Base-by-base conservation (phyloP, 1,140 invertebrate species). In the Sinonovacula constricta region DNA sequence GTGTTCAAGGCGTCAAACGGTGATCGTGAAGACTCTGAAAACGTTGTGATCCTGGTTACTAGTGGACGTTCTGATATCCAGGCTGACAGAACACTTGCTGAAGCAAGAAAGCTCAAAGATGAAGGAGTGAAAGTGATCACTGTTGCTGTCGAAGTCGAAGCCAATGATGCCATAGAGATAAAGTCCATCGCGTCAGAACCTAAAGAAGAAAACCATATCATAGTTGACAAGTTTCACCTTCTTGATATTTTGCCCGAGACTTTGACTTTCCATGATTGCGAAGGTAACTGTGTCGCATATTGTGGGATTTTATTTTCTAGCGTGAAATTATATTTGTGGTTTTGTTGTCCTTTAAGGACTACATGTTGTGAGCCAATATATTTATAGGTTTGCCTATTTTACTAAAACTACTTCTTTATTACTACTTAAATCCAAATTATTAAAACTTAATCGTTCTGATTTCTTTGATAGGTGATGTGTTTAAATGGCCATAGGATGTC, bases 51-150 rank as follows among this genome's bases (percentile, higher is more conserved):
- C 15, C 45, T 88, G 28, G 54, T 88, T 4, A 85, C 82, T 26
- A 84, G 82, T 36, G 84, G 86, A 39, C 71, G 81, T 14, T 87
- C 86, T 10, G 83, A 86, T 72, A 80, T 86, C 22, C 83, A 85
- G 69, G 65, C 83, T 12, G 53, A 67, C 62, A 75, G 69, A 45
- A 85, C 82, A 15, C 74, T 85, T 14, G 76, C 81, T 0, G 83
- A 86, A 70, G 86, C 86, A 28, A 63, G 75, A 60, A 14, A 12
- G 18, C 72, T 80, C 0, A 62, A 78, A 34, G 49, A n/a, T 14
- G 30, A 70, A 1, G 76, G 68, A 24, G 83, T 87, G 26, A 82
- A 85, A 56, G 80, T 87, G 2, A 86, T 83, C 69, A 45, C 39
- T 7, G 18, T 45, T 45, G 39, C 39, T 45, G 39, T 45, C 18